Conservation (phyloP, 2,113 vertebrate genomes). For the Chrysochloris asiatica region DNA sequence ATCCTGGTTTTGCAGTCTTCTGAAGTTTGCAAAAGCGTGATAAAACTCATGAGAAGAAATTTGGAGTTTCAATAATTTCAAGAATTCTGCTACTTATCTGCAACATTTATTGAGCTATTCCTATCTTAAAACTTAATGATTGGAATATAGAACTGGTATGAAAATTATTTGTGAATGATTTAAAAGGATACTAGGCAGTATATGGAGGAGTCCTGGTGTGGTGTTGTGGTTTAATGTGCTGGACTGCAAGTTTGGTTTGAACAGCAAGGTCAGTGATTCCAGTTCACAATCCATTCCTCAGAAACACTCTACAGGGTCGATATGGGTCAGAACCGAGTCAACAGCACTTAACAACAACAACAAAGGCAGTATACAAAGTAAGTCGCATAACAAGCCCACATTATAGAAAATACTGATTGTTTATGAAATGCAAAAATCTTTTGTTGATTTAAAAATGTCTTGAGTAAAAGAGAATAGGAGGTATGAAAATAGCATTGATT, state of each 20-base stretch:
- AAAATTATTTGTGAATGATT: neutral
- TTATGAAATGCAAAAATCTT: neutral
- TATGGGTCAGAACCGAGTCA: too few species aligned
- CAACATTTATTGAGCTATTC: neutral
- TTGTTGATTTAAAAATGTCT: neutral
- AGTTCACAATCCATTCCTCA: too few species aligned
- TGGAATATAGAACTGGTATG: neutral
- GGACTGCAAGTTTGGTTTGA: too few species aligned
- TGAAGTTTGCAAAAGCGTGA: neutral
- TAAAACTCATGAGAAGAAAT: neutral
- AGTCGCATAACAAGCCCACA: neutral
- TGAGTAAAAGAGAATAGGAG: neutral
- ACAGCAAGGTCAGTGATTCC: too few species aligned
- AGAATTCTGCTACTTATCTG: neutral
- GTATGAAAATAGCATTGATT: neutral
- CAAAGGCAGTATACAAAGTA: neutral
- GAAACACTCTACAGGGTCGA: too few species aligned
- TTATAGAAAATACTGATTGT: neutral
- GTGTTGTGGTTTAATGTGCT: too few species aligned
- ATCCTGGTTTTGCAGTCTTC: neutral
- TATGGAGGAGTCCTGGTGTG: too few species aligned
- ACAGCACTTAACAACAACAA: too few species aligned
- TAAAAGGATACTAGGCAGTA: neutral
- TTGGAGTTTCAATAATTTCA: constrained; percentile 6
- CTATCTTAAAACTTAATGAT: constrained; percentile 25